Percentiles rank a stretch among this genome's conserved stretches.
Evolutionary conservation across 2,888 invertebrate genomes (phyloP).

Genomic region (Himalopsyche anomala): DNA sequence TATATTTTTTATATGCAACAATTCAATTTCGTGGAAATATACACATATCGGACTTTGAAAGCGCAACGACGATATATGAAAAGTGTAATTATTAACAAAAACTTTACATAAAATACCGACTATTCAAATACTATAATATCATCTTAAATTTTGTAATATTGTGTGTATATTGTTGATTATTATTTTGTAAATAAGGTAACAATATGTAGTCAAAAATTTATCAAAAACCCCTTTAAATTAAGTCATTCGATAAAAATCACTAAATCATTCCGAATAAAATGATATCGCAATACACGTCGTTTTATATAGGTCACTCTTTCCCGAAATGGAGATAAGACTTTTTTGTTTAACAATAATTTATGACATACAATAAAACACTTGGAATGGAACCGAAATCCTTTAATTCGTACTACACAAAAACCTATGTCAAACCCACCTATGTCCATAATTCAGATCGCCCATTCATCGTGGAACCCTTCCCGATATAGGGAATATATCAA

Average conservation of each 20-base stretch:
- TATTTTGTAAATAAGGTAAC: background rate
- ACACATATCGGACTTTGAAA: too few species aligned
- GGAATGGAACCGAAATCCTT: slow-evolving; percentile 52
- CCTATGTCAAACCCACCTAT: slow-evolving; percentile 59
- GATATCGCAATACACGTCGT: slow-evolving; percentile 4
- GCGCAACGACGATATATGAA: too few species aligned
- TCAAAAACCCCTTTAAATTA: background rate
- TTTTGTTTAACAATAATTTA: slow-evolving; percentile 50
- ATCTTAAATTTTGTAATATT: background rate
- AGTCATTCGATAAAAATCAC: slow-evolving; percentile 36
- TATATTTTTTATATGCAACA: too few species aligned
- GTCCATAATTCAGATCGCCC: slow-evolving; percentile 62
- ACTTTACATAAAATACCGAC: too few species aligned
- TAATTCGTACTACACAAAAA: slow-evolving; percentile 63
- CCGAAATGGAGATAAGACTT: slow-evolving; percentile 31
- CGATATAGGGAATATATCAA: slow-evolving; percentile 61
- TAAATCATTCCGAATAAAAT: slow-evolving; percentile 13
- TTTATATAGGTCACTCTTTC: slow-evolving; percentile 14
- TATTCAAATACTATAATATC: too few species aligned
- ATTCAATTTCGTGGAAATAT: too few species aligned
- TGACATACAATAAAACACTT: slow-evolving; percentile 54
- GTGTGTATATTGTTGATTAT: background rate
- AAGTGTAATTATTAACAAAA: too few species aligned
- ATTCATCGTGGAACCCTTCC: slow-evolving; percentile 55
- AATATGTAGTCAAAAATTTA: background rate